A percentile compares a stretch with the other conserved stretches of the same genome.
phyloP scores from a whole-genome alignment of 2,888 invertebrate genomes.

The Cantharis lateralis region DNA sequence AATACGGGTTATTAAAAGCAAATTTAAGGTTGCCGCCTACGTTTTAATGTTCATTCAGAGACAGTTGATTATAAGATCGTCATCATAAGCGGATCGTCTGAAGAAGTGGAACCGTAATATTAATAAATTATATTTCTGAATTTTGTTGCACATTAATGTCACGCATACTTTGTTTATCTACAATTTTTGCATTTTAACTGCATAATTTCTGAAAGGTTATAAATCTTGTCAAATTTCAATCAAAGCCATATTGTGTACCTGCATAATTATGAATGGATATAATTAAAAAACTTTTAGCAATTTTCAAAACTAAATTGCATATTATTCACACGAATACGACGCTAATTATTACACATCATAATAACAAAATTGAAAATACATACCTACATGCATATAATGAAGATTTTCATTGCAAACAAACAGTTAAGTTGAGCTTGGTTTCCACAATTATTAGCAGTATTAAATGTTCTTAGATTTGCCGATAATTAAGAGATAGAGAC shows the following conservation, averaged over 20 bases:
- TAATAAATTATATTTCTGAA: slow-evolving; percentile 19
- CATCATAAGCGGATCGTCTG: slow-evolving; percentile 26
- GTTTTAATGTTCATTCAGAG: slow-evolving; percentile 18
- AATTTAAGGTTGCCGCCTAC: slow-evolving; percentile 25
- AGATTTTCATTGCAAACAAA: too few relatives aligned
- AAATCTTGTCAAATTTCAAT: neutral
- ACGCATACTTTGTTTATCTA: slow-evolving; percentile 15
- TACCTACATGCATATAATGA: too few relatives aligned
- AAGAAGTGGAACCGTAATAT: slow-evolving; percentile 22
- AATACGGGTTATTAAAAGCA: slow-evolving; percentile 20
- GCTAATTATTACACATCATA: neutral
- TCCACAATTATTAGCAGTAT: too few relatives aligned
- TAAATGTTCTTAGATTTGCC: too few relatives aligned
- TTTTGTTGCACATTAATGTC: slow-evolving; percentile 23
- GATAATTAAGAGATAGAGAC: too few relatives aligned
- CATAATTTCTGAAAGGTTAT: neutral
- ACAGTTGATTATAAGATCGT: slow-evolving; percentile 23
- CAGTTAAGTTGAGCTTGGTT: too few relatives aligned
- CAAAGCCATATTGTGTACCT: neutral
- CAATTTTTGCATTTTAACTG: slow-evolving; percentile 13
- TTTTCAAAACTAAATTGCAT: neutral
- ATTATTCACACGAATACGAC: neutral
- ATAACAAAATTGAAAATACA: too few relatives aligned
- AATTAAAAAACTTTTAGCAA: neutral
- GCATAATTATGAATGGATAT: neutral